Evolutionary conservation across 2,888 invertebrate species (phyloP).

Genomic region (Chrysotoxum bicinctum): DNA sequence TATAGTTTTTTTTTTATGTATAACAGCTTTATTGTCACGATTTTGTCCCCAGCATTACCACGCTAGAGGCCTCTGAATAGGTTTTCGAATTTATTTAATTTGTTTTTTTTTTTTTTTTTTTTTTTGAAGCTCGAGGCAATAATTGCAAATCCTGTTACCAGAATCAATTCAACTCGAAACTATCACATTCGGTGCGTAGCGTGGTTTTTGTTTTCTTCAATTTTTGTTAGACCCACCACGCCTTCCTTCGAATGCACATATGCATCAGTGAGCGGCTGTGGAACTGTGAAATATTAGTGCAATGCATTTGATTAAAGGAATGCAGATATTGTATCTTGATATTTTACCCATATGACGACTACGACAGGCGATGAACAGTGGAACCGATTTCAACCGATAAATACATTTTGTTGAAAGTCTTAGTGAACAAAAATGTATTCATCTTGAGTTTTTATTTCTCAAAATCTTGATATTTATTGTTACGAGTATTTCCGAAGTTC

Average conservation of each 20-base stretch:
- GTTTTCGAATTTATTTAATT: neutral
- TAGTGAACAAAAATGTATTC: too few species aligned
- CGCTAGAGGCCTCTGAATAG: constrained; percentile 35
- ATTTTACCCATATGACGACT: constrained; percentile 21
- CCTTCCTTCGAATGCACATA: constrained; percentile 54
- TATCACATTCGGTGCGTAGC: constrained; percentile 51
- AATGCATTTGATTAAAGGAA: constrained; percentile 39
- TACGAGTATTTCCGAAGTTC: too few species aligned
- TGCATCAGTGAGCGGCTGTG: constrained; percentile 42
- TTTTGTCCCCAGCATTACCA: constrained; percentile 4
- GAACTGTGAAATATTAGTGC: constrained; percentile 53
- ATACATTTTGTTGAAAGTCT: too few species aligned
- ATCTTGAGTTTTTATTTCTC: too few species aligned
- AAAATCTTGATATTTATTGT: too few species aligned
- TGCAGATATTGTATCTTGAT: constrained; percentile 38
- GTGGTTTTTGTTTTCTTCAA: neutral
- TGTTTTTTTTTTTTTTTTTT: constrained; percentile 23
- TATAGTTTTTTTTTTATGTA: neutral
- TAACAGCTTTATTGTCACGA: constrained; percentile 59
- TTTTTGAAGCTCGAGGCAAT: constrained; percentile 48
- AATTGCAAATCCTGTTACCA: constrained; percentile 60
- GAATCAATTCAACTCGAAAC: constrained; percentile 30
- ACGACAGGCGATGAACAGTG: neutral
- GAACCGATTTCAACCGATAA: neutral
- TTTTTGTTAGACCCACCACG: constrained; percentile 50